Base-by-base conservation (phyloP, 2,797 vertebrate genomes). In the Percopsis omiscomaycus region DNA sequence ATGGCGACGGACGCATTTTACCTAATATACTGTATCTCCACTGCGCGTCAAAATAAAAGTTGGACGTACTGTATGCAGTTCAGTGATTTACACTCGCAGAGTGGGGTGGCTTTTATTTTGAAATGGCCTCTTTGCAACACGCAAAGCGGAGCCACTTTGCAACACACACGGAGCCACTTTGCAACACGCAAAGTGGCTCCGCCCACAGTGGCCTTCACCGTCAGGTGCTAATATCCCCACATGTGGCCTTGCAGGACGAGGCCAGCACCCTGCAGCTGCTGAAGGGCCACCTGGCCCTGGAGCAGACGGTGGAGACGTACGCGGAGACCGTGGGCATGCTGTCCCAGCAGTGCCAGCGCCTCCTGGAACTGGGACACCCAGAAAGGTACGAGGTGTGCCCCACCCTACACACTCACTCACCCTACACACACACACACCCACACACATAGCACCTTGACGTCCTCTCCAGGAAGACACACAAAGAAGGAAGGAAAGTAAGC, bases 221-320 rank as follows among this genome's bases (percentile, higher is more conserved):
- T 22, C 22, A 22, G 30, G 5, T 32, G 30, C 30, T 32, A 32
- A 32, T 5, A 32, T 32, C 9, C 3, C 49, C 11, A 4, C 37
- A 32, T 56, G 44, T 12, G 64, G 2, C 44, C 48, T 77, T 67
- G n/a, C 73, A 97, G 95, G 95, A 97, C 0, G 95, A 96, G 69
- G 86, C 86, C 6, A 94, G 95, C 14, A 96, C 96, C 12, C 89
- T 98, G 83, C 94, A 95, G 67, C 92, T 97, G 85, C 89, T 98
- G 59, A 98, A 95, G 85, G 91, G 92, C 37, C 96, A 98, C 61
- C 82, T 95, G 85, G 92, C 93, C 44, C 84, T 97, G 78, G 96
- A 98, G 83, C 95, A 97, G 86, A 95, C 93, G 3, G 93, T 98
- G 84, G 95, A 95, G 27, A 94, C 94, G 68, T 98, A 98, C 0